Base-by-base conservation (phyloP, 2,113 vertebrate species). In the Raja brachyura region DNA sequence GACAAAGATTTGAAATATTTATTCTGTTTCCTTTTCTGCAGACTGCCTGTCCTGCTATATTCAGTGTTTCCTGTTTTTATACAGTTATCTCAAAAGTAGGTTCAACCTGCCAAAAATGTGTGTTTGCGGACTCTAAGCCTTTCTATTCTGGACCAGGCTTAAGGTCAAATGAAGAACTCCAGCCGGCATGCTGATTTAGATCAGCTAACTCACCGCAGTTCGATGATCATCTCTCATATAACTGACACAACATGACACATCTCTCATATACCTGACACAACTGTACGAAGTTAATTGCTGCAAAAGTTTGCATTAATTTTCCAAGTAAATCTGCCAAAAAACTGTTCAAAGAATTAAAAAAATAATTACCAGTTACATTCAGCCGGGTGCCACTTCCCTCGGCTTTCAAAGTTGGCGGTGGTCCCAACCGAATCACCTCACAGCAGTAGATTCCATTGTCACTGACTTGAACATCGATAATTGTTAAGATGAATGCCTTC, bases 281-380 rank as follows among this genome's bases (percentile, higher is more conserved):
- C 8, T 56, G 54, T 56, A 85, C 8, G 28, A n/a, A 18, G 66
- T 90, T 90, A 13, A 66, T 11, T 33, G 2, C 66, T 48, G 66
- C 33, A 5, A 68, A 63, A 63, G 28, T 48, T 73, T 73, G 8
- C 9, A 92, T 11, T 3, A 68, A 70, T 92, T 0, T 70, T 5
- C 63, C 33, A 48, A 70, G 11, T 18, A 70, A 73, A 31, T 18
- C 31, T 31, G 18, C 2, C 56, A 90, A 54, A 33, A 28, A 13
- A 73, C 48, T 0, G 4, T 74, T 92, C 5, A 90, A 66, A 63
- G 13, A 31, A 11, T 70, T 73, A 13, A 0, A 73, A 48, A 85
- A 85, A 56, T 39, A 33, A 5, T 92, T 92, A 92, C 90, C 90
- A 13, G 39, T 92, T 73, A 74, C 90, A 73, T 28, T 73, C 68